Evolutionary conservation across 2,888 invertebrate species (phyloP), one percentile per base, ranked within the genome.

Genomic region (Azorinus chamasolen): DNA sequence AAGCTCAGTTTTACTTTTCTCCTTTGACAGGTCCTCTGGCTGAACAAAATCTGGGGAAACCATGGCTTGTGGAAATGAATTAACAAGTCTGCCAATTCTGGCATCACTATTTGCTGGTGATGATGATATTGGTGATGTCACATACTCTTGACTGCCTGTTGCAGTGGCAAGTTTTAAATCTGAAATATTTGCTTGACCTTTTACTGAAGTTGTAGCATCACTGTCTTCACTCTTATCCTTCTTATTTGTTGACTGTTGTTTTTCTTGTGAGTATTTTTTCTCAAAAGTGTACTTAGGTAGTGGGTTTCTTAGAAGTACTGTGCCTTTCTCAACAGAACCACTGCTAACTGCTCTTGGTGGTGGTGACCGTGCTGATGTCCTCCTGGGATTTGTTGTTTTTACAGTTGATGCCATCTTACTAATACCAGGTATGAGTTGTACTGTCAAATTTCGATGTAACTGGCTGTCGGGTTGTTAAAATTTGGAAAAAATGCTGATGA

Each of bases 201-300:
- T 54, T 2, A 32, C 46, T 14, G 41, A 22, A 24, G 12, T 53
- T n/a, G 62, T 12, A 68, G 59, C 43, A 32, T 27, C 51, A 37
- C 4, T 27, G 2, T 8, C 32, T 24, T 65, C 50, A n/a, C 12
- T 39, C 27, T 55, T 24, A 14, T 6, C 37, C 32, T 48, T 4
- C 10, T 18, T 51, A 20, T 43, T 37, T n/a, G 8, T 22, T 5
- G 5, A 6, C 22, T 41, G 39, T 14, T 20, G 41, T 43, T n/a
- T 5, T 22, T 41, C 39, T 2, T 65, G 46, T 39, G 76, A 55
- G 46, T 79, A 80, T n/a, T 78, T 80, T 8, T 82, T 73, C 54
- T 82, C 81, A 57, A 88, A 89, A 63, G 82, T 87, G 71, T 90
- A 89, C 55, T 89, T 90, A 22, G 89, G 89, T 14, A 82, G 53